phyloP scores from a whole-genome alignment of 2,888 invertebrate genomes.

The Gnatocerus cornutus region DNA sequence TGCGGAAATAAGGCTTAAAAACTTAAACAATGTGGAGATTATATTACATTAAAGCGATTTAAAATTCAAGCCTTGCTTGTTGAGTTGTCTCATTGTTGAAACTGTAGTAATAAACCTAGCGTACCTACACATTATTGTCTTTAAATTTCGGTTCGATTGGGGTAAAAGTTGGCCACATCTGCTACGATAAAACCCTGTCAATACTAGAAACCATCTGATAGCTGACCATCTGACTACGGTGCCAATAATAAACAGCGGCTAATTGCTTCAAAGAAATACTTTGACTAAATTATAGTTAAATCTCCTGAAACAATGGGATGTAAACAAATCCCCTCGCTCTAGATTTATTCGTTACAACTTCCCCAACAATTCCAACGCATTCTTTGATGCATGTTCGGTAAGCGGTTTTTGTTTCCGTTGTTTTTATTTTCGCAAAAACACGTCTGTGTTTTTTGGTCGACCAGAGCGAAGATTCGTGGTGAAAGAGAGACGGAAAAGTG shows the following conservation, averaged over 20 bases:
- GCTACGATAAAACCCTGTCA: slow-evolving; percentile 15
- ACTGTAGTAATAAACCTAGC: slow-evolving; percentile 13
- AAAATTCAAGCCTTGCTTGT: slow-evolving; percentile 48
- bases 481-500: slow-evolving; percentile 32
- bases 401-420: slow-evolving; percentile 60
- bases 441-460: slow-evolving; percentile 56
- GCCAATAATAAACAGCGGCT: slow-evolving; percentile 33
- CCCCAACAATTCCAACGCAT: slow-evolving; percentile 61
- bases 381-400: slow-evolving; percentile 62
- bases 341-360: slow-evolving; percentile 64
- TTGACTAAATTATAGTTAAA: slow-evolving; percentile 50
- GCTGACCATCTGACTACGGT: slow-evolving; percentile 34
- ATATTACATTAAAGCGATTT: slow-evolving; percentile 55
- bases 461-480: slow-evolving; percentile 50
- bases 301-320: slow-evolving; percentile 63
- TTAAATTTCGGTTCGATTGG: slow-evolving; percentile 12
- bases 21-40: slow-evolving; percentile 67
- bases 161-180: slow-evolving; percentile 13
- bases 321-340: slow-evolving; percentile 62
- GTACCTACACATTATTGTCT: slow-evolving; percentile 2
- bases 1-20: slow-evolving; percentile 68
- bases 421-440: slow-evolving; percentile 59
- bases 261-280: slow-evolving; percentile 38
- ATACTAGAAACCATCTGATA: slow-evolving; percentile 15
- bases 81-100: slow-evolving; percentile 38